Percentiles rank a stretch among this genome's conserved stretches.
phyloP scores from a whole-genome alignment of 1,140 invertebrate species.

The Drosophila auraria region DNA sequence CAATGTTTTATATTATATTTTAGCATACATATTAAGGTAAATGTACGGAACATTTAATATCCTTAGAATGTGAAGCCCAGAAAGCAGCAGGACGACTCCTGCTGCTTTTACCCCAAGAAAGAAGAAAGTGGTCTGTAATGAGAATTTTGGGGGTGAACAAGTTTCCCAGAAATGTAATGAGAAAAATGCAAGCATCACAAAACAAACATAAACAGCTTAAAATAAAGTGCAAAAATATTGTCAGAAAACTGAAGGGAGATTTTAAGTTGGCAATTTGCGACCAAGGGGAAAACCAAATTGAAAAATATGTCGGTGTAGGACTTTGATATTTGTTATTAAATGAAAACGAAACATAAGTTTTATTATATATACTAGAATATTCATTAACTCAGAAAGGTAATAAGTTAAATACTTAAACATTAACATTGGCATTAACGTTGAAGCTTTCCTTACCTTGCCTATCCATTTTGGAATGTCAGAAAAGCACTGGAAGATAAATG shows the following conservation, averaged over 20 bases:
- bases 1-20: neutral
- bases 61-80: too few relatives aligned
- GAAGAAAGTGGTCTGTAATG: neutral
- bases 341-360: too few relatives aligned
- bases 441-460: neutral
- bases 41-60: neutral
- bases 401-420: neutral
- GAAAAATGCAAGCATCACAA: constrained; percentile 35
- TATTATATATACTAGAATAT: neutral
- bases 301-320: neutral
- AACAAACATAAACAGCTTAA: constrained; percentile 73
- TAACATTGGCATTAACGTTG: neutral
- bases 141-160: constrained; percentile 6
- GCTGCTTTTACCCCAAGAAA: neutral
- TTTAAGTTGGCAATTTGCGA: neutral
- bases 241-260: constrained; percentile 1
- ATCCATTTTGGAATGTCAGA: constrained; percentile 5
- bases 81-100: neutral
- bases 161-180: constrained; percentile 36
- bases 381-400: neutral
- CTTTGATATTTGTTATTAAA: neutral
- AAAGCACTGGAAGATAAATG: constrained; percentile 13
- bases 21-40: neutral
- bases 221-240: constrained; percentile 37
- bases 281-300: neutral